Evolutionary conservation across 2,113 vertebrate genomes (phyloP), one percentile per base, ranked within the genome.

Genomic region (Tylochromis polylepis): DNA sequence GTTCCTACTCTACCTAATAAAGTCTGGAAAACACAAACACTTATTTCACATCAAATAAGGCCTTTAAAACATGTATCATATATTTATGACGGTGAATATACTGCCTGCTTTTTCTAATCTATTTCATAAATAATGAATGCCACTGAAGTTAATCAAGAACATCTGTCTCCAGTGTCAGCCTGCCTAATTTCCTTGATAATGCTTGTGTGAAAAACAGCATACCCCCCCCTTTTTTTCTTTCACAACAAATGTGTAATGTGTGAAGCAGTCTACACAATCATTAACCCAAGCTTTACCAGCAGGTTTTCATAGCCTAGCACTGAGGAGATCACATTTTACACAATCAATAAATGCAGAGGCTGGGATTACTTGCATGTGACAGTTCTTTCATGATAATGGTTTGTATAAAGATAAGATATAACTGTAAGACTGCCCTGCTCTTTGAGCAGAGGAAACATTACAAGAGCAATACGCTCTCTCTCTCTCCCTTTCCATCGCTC

Each of bases 401-500:
- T 46, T 49, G 22, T 4, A 72, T 49, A 49, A 72, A 72, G 41
- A 72, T 70, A 43, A 70, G 36, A 27, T 70, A 43, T 27, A 12
- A n/a, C 12, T 2, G 14, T 38, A 24, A 72, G 14, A 15, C 38
- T 43, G 16, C n/a, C n/a, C 65, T 16, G 41, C 20, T n/a, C 59
- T 62, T 62, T 20, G 59, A 62, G 9, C 59, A 34, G 59, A 34
- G 16, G 16, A 2, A 62, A 62, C 31, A 62, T 20, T 62, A 62
- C 31, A 65, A 38, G 31, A 36, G 10, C 60, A 65, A 36, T 36
- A 31, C 0, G 1, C 31, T 3, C 18, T 4, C 49, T 0, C 22
- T 1, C 2, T 29, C 29, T 14, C 27, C 2, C 27, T 0, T 1
- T 0, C 29, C 6, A 6, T 36, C 1, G 6, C 59, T 11, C 59